Percentiles rank a stretch among this genome's conserved stretches.
Evolutionary conservation across 2,888 invertebrate species (phyloP).

Genomic region (Hybos culiciformis): DNA sequence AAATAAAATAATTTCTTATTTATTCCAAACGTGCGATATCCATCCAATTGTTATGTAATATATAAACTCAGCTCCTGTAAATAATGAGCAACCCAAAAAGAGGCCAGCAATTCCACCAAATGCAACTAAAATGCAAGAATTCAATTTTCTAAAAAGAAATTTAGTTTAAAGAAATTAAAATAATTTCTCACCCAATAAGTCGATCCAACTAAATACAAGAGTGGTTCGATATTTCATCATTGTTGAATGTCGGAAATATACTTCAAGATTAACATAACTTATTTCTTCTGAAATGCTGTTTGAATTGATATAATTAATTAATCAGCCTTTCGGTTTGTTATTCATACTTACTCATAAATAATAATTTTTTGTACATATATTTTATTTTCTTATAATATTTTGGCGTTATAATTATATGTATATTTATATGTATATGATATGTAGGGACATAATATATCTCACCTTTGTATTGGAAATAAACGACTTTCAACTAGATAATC

Average conservation of each 20-base stretch:
- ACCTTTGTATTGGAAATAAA: slow-evolving; percentile 20
- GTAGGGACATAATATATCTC: neutral
- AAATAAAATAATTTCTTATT: too few relatives aligned
- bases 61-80: slow-evolving; percentile 36
- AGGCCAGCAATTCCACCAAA: slow-evolving; percentile 39
- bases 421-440: too few relatives aligned
- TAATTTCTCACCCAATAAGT: slow-evolving; percentile 33
- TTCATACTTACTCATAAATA: neutral
- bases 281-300: slow-evolving; percentile 19
- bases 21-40: too few relatives aligned
- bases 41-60: slow-evolving; percentile 30
- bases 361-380: neutral
- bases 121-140: slow-evolving; percentile 26
- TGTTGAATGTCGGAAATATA: slow-evolving; percentile 34
- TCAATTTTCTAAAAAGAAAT: neutral
- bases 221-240: slow-evolving; percentile 37
- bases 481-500: slow-evolving; percentile 28
- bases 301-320: neutral
- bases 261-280: slow-evolving; percentile 32
- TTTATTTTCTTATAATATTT: too few relatives aligned
- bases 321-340: too few relatives aligned
- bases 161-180: neutral
- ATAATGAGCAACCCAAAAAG: slow-evolving; percentile 36
- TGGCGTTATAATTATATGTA: too few relatives aligned
- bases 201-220: slow-evolving; percentile 37